Evolutionary conservation across 1,140 invertebrate species (phyloP), one percentile per base, ranked within the genome.

Genomic region (Drosophila pandora): DNA sequence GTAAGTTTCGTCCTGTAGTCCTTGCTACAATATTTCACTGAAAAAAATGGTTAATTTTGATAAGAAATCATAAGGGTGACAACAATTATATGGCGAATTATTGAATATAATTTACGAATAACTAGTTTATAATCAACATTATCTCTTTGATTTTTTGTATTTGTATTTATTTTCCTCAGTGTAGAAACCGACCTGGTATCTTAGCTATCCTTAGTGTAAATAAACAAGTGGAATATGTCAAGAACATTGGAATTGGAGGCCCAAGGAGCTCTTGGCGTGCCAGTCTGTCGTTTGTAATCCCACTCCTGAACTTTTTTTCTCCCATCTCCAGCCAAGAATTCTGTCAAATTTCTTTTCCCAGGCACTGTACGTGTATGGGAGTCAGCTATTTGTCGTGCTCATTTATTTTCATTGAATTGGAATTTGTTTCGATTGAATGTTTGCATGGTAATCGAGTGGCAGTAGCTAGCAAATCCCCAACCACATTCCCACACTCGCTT

Each of bases 1-100:
- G 97, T 98, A 93, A 94, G 94, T 91, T 79, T 37, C 28, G 22
- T 32, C 34, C 52, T n/a, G 52, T 12, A 23, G 21, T 8, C 21
- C 41, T 17, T 13, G 0, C 22, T 12, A 3, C 2, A 22, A 10
- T 30, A 10, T 8, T 23, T 21, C 54, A 48, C 62, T 60, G 30
- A 49, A 13, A 25, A 49, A 28, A 6, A 0, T 28, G 7, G 6
- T 17, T 17, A 28, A 28, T 28, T 28, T 1, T 28, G 6, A 28
- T 28, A 1, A 0, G 7, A 28, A 28, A 28, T 28, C 17, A 1
- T 28, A 28, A n/a, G 34, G 4, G 2, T 37, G 10, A 3, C 9
- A 10, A 37, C 34, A 37, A 37, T 37, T 12, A n/a, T n/a, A n/a
- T n/a, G n/a, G n/a, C n/a, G n/a, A n/a, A n/a, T n/a, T n/a, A n/a